Evolutionary conservation across 2,888 invertebrate species (phyloP).

Genomic region (Chrysolina americana): DNA sequence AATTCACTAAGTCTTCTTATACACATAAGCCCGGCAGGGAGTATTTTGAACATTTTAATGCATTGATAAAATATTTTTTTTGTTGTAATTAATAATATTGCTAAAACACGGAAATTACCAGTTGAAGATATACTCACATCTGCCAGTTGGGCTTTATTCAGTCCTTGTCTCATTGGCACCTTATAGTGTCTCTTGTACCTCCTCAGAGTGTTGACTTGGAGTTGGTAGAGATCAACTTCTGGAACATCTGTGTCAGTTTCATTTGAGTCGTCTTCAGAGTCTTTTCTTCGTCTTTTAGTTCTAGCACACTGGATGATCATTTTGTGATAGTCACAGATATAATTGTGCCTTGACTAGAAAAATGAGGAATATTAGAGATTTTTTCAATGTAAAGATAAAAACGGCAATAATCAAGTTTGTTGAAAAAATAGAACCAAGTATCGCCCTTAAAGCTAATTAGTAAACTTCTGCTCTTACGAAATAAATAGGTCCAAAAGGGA

Average conservation of each 20-base stretch:
- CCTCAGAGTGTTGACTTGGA: slow-evolving; percentile 94
- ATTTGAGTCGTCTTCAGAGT: slow-evolving; percentile 95
- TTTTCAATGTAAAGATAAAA: neutral
- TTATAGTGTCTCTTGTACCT: slow-evolving; percentile 96
- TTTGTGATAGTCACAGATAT: slow-evolving; percentile 97
- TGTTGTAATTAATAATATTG: no score
- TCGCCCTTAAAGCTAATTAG: no score
- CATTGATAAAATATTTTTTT: no score
- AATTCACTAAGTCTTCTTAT: no score
- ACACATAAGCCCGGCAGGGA: no score
- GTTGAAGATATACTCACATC: slow-evolving; percentile 81
- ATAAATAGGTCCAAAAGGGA: no score
- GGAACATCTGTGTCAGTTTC: slow-evolving; percentile 93
- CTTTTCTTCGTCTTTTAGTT: slow-evolving; percentile 90
- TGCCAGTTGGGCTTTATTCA: slow-evolving; percentile 95
- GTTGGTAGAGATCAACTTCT: slow-evolving; percentile 93
- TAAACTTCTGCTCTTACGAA: no score
- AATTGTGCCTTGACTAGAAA: slow-evolving; percentile 89
- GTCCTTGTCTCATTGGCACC: slow-evolving; percentile 89
- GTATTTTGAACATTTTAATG: no score
- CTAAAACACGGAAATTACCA: no score
- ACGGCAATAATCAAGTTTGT: no score
- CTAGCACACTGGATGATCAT: slow-evolving; percentile 96
- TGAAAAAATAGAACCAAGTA: no score
- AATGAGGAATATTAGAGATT: neutral